Evolutionary conservation across 2,797 vertebrate species (phyloP), one percentile per base, ranked within the genome.

Genomic region (Acrocephalus scirpaceus): DNA sequence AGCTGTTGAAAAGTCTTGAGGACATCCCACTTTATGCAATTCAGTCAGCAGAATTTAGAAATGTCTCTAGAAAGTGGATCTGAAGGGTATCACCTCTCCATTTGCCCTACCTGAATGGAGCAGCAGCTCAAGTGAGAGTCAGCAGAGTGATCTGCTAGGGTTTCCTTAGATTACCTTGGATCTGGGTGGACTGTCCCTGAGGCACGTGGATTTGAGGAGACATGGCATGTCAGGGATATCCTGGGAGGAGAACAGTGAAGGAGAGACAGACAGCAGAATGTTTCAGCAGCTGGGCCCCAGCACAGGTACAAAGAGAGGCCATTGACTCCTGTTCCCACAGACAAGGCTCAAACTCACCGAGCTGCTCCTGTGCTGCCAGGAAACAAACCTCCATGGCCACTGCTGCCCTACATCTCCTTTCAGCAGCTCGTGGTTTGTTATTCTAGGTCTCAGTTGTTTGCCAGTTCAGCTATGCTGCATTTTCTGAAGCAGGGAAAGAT

Each of bases 401-500:
- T 69, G 62, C 85, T 53, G 51, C 36, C 17, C 62, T 32, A 6
- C 6, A 7, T 40, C 69, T 86, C 71, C 64, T 87, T 76, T 47
- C 73, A 86, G 69, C 34, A 61, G 51, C 62, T 64, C 19, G 0
- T 3, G 11, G 79, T 51, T 92, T 58, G 30, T 62, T 80, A 81
- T 82, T 95, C 72, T 75, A 86, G 85, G 85, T 34, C 40, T 96
- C 74, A 78, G 66, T 69, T 92, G 42, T 77, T n/a, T n/a, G n/a
- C n/a, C n/a, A n/a, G n/a, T n/a, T n/a, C n/a, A n/a, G n/a, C n/a
- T n/a, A n/a, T n/a, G n/a, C n/a, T 83, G 79, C 9, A 1, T 73
- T 90, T 95, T 81, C 88, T 56, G 78, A 72, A 27, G 64, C 30
- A 36, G 36, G 71, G 48, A n/a, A 62, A 16, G 26, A 32, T 67